A percentile compares a stretch with the other conserved stretches of the same genome.
Conservation (phyloP, 1,140 invertebrate species). For the Campoletis sonorensis region DNA sequence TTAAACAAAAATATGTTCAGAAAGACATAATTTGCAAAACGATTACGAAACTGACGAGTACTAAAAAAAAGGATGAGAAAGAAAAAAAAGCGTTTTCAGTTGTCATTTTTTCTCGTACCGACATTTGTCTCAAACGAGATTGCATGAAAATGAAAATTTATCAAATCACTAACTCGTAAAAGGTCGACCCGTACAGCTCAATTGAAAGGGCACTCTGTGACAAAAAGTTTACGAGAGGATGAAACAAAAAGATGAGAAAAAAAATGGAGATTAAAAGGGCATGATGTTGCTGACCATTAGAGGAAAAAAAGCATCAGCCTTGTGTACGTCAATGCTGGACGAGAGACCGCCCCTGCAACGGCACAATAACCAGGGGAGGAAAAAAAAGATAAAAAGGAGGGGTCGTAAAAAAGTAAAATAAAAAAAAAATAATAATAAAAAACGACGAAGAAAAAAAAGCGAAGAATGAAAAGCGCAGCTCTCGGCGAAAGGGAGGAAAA, state of each 20-base stretch:
- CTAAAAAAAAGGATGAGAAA: no score
- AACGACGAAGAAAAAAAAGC: no score
- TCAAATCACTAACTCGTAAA: neutral
- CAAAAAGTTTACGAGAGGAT: constrained; percentile 1
- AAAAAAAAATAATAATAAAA: no score
- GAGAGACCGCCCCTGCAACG: constrained; percentile 46
- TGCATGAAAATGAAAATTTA: no score
- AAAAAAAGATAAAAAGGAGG: neutral
- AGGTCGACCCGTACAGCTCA: neutral
- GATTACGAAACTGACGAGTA: no score
- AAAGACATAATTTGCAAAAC: no score
- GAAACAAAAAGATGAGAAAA: constrained; percentile 11
- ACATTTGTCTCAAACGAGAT: no score
- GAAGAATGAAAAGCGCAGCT: constrained; percentile 34
- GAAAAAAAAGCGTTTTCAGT: no score
- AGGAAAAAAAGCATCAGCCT: neutral
- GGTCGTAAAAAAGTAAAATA: neutral
- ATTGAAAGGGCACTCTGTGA: neutral
- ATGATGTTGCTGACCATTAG: constrained; percentile 21
- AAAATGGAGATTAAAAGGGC: constrained; percentile 29
- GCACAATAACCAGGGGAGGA: constrained; percentile 18
- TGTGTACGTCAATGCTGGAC: neutral
- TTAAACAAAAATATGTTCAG: no score
- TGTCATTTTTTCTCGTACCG: no score
- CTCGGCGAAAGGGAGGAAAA: constrained; percentile 42